Conservation (phyloP, 2,888 invertebrate genomes). For the Dimorphilus gyrociliatus region DNA sequence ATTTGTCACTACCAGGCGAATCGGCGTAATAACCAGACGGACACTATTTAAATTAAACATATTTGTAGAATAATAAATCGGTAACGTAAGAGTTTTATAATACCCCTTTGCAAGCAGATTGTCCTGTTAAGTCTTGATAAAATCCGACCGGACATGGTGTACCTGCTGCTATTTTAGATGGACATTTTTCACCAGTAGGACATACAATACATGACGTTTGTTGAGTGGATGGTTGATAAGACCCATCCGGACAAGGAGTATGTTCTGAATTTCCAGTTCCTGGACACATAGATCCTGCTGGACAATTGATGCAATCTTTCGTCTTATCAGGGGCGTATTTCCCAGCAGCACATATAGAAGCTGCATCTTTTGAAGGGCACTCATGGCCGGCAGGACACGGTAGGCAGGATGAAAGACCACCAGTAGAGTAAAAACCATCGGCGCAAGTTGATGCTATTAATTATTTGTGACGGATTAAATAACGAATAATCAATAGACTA, state of each 20-base stretch:
- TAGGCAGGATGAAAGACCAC: constrained; percentile 8
- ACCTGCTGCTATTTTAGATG: constrained; percentile 10
- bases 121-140: constrained; percentile 17
- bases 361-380: not conserved
- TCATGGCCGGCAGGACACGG: constrained; percentile 7
- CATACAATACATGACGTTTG: constrained; percentile 16
- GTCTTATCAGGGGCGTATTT: constrained; percentile 12
- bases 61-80: not conserved
- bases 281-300: constrained; percentile 7
- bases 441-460: constrained; percentile 6
- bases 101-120: constrained; percentile 16
- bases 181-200: constrained; percentile 19
- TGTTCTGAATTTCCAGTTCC: constrained; percentile 12
- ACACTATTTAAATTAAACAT: constrained; percentile 7
- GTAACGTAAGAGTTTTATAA: constrained; percentile 2
- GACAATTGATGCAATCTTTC: constrained; percentile 3
- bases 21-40: constrained; percentile 19
- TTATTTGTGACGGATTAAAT: not conserved
- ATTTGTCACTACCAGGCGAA: constrained; percentile 9
- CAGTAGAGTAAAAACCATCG: constrained; percentile 12
- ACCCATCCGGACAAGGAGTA: constrained; percentile 16
- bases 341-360: constrained; percentile 3
- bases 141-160: constrained; percentile 18
- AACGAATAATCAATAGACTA: too few species aligned
- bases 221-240: constrained; percentile 15